Evolutionary conservation across 2,797 vertebrate genomes (phyloP).

Genomic region (Fundulus diaphanus): DNA sequence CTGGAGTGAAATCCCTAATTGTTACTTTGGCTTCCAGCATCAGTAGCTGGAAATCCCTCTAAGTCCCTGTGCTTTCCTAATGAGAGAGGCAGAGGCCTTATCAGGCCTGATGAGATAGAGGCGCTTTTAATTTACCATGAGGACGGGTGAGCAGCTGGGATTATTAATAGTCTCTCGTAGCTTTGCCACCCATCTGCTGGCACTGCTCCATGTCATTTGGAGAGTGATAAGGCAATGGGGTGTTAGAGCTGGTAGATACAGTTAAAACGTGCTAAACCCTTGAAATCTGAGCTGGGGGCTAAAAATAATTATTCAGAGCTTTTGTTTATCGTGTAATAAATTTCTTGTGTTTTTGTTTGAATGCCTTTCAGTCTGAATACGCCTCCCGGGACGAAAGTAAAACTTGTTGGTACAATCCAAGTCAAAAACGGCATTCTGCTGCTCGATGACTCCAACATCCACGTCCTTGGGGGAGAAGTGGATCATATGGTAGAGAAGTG

Average conservation of each 20-base stretch:
- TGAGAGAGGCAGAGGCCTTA: constrained; percentile 77
- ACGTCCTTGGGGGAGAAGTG: constrained; percentile 95
- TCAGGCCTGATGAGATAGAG: constrained; percentile 77
- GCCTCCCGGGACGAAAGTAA: constrained; percentile 97
- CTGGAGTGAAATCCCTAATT: constrained; percentile 76
- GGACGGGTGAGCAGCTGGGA: constrained; percentile 72
- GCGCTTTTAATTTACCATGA: constrained; percentile 76
- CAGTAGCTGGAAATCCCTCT: constrained; percentile 78
- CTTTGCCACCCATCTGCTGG: constrained; percentile 66
- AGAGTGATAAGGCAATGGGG: constrained; percentile 58
- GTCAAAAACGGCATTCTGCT: constrained; percentile 94
- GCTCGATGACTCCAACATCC: constrained; percentile 91
- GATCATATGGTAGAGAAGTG: constrained; percentile 98
- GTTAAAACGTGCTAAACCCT: constrained; percentile 23
- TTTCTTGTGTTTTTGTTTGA: background rate
- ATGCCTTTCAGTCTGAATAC: constrained; percentile 87
- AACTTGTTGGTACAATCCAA: constrained; percentile 88
- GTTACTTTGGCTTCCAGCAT: constrained; percentile 72
- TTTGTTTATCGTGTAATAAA: background rate
- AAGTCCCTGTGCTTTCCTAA: constrained; percentile 77
- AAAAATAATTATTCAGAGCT: background rate
- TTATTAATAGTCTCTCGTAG: constrained; percentile 75
- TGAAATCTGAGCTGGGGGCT: constrained; percentile 9
- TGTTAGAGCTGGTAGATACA: constrained; percentile 26
- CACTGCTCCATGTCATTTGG: constrained; percentile 67